Evolutionary conservation across 1,140 invertebrate species (phyloP).

Genomic region (Monochamus saltuarius): DNA sequence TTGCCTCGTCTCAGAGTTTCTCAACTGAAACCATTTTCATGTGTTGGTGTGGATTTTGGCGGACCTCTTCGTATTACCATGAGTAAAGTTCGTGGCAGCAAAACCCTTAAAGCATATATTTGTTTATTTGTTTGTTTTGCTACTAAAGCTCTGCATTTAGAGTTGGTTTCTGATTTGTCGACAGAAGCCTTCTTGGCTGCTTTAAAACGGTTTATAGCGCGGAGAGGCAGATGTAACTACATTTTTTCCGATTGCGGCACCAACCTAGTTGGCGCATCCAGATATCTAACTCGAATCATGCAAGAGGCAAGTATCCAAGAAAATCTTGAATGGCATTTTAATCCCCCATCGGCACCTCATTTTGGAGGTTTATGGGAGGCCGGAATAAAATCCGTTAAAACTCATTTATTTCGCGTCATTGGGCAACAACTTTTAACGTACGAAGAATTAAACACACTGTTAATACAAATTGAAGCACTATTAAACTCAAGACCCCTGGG

Average conservation of each 20-base stretch:
- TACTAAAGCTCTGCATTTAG: too few relatives aligned
- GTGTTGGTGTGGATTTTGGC: conserved; percentile 1
- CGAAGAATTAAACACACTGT: conserved; percentile 8
- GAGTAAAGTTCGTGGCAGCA: not conserved
- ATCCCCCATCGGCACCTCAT: conserved; percentile 8
- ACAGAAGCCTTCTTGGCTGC: too few relatives aligned
- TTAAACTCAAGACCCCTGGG: conserved; percentile 7
- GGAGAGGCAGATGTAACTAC: conserved; percentile 19
- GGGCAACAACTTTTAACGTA: conserved; percentile 8
- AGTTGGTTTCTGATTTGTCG: too few relatives aligned
- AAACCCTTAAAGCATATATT: conserved; percentile 29
- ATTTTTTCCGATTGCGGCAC: conserved; percentile 5
- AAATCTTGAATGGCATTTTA: conserved; percentile 9
- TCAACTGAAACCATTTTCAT: conserved; percentile 10
- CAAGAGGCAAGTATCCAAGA: not conserved
- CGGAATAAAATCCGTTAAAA: conserved; percentile 11
- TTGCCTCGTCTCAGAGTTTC: conserved; percentile 27
- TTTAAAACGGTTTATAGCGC: conserved; percentile 31
- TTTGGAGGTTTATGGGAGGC: conserved; percentile 17
- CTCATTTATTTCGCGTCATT: conserved; percentile 11
- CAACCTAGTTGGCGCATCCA: conserved; percentile 6
- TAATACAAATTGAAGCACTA: conserved; percentile 20
- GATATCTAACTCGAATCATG: not conserved
- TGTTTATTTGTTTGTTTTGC: conserved; percentile 39
- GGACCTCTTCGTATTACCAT: too few relatives aligned